Base-by-base conservation (phyloP, 2,888 invertebrate species). In the Caenorhabditis doughertyi region DNA sequence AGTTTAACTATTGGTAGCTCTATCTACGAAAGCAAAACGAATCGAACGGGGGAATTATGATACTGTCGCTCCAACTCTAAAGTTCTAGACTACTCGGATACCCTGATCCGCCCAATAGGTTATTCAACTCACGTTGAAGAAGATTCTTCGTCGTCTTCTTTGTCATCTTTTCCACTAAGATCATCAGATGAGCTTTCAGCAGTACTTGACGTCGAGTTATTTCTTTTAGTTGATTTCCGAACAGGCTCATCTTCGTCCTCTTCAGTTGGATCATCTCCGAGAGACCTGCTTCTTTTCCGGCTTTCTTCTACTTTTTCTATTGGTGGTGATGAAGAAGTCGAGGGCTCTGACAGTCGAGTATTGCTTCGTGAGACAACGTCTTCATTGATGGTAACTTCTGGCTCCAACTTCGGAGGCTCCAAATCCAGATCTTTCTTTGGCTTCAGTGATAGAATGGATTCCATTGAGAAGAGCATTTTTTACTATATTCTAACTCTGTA, bases 381-480 rank as follows among this genome's bases (percentile, higher is more conserved):
- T 18, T 81, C 76, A 32, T 70, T 70, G 25, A 76, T 29, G 0
- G 51, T 71, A 1, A 81, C 58, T 58, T 81, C 53, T 3, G 76
- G 71, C 29, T 77, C 76, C 47, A 81, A 42, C 18, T 49, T 65
- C 18, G 81, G 81, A 7, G 81, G 81, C 16, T 81, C 76, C 18
- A 62, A 9, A 13, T 64, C 68, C 55, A 55, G 9, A 47, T 47
- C 44, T 27, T 76, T 49, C 27, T 68, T 72, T 16, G 74, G 65
- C 7, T 76, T 71, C n/a, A 56, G 29, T n/a, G 79, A 51, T 3
- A 83, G 42, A 27, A 83, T 83, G 5, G 83, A 73, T 60, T 79
- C 83, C 79, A 83, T 79, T 16, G 83, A 83, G 27, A 83, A 83
- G 2, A 77, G 74, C 83, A 83, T 83, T 32, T 11, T 21, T 47